Conservation (phyloP, 2,888 invertebrate genomes). For the Xanthostigma xanthostigma region DNA sequence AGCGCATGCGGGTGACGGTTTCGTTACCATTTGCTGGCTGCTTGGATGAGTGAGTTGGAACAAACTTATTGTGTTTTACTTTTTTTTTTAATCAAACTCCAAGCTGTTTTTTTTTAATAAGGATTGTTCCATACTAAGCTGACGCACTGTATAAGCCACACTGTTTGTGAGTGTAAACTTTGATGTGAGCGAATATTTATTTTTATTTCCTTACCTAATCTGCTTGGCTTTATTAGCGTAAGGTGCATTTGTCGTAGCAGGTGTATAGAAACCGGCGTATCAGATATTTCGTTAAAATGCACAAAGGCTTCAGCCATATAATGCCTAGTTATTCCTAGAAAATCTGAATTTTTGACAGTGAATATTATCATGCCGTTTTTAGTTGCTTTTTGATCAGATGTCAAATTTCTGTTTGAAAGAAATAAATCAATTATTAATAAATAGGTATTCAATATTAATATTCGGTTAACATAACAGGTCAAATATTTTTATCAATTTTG, state of each 20-base stretch:
- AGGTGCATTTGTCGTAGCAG: conserved; percentile 59
- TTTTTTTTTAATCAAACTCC: too few relatives aligned
- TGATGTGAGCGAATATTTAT: background rate
- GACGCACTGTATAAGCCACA: too few relatives aligned
- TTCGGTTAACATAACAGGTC: too few relatives aligned
- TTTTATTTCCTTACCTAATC: conserved; percentile 42
- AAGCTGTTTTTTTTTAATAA: too few relatives aligned
- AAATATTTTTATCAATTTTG: too few relatives aligned
- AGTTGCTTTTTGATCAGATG: conserved; percentile 50
- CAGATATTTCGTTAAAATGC: conserved; percentile 59
- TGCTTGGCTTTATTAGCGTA: conserved; percentile 52
- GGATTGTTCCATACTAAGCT: too few relatives aligned
- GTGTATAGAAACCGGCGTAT: conserved; percentile 39
- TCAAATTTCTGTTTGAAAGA: conserved; percentile 44
- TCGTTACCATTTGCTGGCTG: too few relatives aligned
- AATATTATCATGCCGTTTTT: conserved; percentile 67
- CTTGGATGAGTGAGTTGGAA: too few relatives aligned
- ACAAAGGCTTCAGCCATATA: conserved; percentile 92
- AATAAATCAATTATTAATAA: conserved; percentile 2
- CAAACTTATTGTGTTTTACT: too few relatives aligned
- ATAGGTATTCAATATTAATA: background rate
- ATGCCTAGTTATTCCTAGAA: conserved; percentile 79
- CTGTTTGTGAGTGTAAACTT: too few relatives aligned
- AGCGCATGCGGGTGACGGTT: too few relatives aligned
- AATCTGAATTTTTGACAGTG: conserved; percentile 91